phyloP scores from a whole-genome alignment of 2,797 vertebrate genomes.

The Enteromius anoplus region DNA sequence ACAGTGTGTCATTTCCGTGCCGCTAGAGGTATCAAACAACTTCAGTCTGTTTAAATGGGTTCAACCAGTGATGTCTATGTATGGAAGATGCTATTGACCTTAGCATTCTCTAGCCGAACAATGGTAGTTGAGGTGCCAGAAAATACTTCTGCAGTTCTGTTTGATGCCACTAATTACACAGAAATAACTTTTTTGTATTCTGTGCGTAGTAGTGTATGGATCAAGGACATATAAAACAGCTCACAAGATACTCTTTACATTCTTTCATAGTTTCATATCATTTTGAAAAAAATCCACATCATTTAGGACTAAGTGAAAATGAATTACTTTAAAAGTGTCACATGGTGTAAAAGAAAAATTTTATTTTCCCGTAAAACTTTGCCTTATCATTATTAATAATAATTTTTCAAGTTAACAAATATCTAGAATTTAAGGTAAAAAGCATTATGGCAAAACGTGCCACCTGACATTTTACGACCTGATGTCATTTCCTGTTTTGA shows the following conservation, averaged over 20 bases:
- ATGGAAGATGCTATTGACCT: neutral
- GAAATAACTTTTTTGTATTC: conserved; percentile 14
- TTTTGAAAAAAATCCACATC: neutral
- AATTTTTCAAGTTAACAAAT: neutral
- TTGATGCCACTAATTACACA: neutral
- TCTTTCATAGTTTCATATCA: neutral
- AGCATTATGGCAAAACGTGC: neutral
- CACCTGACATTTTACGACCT: neutral
- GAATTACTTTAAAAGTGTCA: neutral
- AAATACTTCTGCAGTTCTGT: neutral
- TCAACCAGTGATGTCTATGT: neutral
- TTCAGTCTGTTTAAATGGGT: neutral
- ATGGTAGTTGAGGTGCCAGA: neutral
- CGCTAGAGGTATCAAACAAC: neutral
- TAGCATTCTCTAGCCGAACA: neutral
- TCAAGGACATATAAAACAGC: neutral
- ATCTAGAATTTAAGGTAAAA: neutral
- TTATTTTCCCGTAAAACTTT: neutral
- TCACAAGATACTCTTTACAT: neutral
- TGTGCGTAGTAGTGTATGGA: neutral
- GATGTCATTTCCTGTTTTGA: neutral
- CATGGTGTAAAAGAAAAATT: neutral
- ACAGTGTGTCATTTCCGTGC: neutral
- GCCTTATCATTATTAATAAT: neutral
- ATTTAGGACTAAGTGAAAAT: neutral